Base-by-base conservation (phyloP, 1,140 invertebrate species). In the Calosoma granatense region DNA sequence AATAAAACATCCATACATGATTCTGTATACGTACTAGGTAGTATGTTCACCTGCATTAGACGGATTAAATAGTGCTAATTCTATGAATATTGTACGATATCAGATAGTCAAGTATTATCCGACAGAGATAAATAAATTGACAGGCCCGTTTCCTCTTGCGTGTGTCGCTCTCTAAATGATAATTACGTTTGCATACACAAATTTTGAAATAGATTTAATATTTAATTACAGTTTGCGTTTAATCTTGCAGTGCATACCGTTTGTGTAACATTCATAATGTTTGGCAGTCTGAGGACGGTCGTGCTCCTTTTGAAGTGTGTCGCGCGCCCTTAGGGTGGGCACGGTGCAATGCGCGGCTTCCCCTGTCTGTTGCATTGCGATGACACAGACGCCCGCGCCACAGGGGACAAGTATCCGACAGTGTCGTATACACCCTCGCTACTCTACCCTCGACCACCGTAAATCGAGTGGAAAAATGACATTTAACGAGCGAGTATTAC, bases 211-310 rank as follows among this genome's bases (percentile, higher is more conserved):
- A 51, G 52, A 61, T 61, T 63, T 60, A 63, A 63, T 63, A 63
- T 63, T 63, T 63, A 63, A 63, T 63, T 63, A 63, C 51, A 59
- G 56, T 63, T 61, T 57, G 26, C 30, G 41, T 56, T 61, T 59
- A 63, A 61, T 58, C 58, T 60, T 59, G 57, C 61, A n/a, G 26
- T 36, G n/a, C 26, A 36, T 36, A 36, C 26, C 6, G n/a, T n/a
- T n/a, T n/a, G n/a, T n/a, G n/a, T n/a, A 9, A 36, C 26, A 36
- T 36, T 9, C 26, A 36, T 36, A 36, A n/a, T 36, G 26, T 36
- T n/a, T 36, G 26, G 6, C 6, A 9, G 26, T n/a, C 26, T 36
- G 26, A 36, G 6, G n/a, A 9, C 26, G n/a, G 26, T 36, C 6
- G 26, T n/a, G 9, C 17, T 4, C 17, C 41, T 9, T 47, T 47